These are phyloP conservation scores for Apamea crenata DNA, from an alignment of 2,888 invertebrate species.

Conservation along the genomic window DNA sequence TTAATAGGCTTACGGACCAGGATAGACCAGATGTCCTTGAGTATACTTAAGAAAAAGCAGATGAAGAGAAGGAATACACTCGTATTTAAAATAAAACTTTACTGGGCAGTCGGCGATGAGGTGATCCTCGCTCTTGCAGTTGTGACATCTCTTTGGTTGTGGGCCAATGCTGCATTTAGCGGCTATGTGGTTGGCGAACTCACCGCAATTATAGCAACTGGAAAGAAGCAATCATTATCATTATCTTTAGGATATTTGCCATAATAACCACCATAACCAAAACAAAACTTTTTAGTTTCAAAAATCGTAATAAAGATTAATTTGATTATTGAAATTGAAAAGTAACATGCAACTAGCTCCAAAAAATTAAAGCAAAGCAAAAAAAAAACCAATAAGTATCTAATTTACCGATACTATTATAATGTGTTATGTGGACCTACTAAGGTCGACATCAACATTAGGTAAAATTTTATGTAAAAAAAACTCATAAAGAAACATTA, in stretches of 20 bases:
- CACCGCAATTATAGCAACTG: conserved; percentile 98
- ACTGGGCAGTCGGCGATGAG: conserved; percentile 97
- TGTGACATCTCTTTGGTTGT: conserved; percentile 97
- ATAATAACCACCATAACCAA: neutral
- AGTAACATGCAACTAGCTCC: conserved; percentile 30
- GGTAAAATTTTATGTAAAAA: neutral
- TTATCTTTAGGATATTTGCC: neutral
- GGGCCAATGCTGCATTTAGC: conserved; percentile 97
- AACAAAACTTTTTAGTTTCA: neutral
- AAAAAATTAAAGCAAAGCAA: conserved; percentile 24
- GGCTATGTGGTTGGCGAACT: conserved; percentile 97
- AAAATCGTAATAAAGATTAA: conserved; percentile 2
- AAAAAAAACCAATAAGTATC: conserved; percentile 23
- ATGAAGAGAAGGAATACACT: neutral
- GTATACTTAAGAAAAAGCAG: neutral
- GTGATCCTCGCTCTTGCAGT: conserved; percentile 96
- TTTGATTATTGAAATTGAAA: conserved; percentile 1
- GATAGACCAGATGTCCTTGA: too few species aligned
- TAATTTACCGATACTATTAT: neutral
- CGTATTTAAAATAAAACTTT: conserved; percentile 77
- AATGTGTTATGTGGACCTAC: neutral
- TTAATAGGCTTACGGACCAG: neutral
- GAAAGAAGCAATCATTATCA: conserved; percentile 63
- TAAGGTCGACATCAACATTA: neutral
- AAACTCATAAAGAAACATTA: neutral